Conservation (phyloP, 2,888 invertebrate species). For the Pyrrhia umbra region DNA sequence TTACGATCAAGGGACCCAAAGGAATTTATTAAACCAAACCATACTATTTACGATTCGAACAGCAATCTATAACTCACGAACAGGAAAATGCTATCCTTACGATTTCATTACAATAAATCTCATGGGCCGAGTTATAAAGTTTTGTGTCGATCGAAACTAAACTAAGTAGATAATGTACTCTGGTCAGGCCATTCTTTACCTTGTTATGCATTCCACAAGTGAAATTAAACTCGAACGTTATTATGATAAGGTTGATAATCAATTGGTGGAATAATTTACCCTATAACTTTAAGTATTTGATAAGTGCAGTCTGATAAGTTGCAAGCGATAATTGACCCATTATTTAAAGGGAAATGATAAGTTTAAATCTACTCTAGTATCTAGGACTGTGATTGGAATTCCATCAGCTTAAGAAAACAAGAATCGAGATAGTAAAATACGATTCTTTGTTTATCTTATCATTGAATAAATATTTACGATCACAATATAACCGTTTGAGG, state of each 20-base stretch:
- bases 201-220: conserved; percentile 54
- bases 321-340: conserved; percentile 79
- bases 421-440: conserved; percentile 40
- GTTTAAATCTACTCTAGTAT: conserved; percentile 66
- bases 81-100: conserved; percentile 81
- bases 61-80: conserved; percentile 78
- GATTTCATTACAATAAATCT: conserved; percentile 87
- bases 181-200: conserved; percentile 79
- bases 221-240: conserved; percentile 61
- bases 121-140: conserved; percentile 80
- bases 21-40: conserved; percentile 77
- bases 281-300: conserved; percentile 72
- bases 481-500: conserved; percentile 36
- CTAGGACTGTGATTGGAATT: conserved; percentile 62
- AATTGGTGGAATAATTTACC: conserved; percentile 35
- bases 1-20: conserved; percentile 67
- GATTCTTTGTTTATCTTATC: conserved; percentile 45
- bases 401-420: conserved; percentile 55
- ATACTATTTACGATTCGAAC: conserved; percentile 80
- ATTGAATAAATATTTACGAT: conserved; percentile 47
- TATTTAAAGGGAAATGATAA: conserved; percentile 78
- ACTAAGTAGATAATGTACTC: conserved; percentile 81
- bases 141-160: conserved; percentile 81
- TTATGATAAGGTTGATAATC: conserved; percentile 61
- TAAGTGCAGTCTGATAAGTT: conserved; percentile 76